These are phyloP conservation scores for Leptatherina wallacei DNA, from an alignment of 2,797 vertebrate genomes.

Conservation along the genomic window DNA sequence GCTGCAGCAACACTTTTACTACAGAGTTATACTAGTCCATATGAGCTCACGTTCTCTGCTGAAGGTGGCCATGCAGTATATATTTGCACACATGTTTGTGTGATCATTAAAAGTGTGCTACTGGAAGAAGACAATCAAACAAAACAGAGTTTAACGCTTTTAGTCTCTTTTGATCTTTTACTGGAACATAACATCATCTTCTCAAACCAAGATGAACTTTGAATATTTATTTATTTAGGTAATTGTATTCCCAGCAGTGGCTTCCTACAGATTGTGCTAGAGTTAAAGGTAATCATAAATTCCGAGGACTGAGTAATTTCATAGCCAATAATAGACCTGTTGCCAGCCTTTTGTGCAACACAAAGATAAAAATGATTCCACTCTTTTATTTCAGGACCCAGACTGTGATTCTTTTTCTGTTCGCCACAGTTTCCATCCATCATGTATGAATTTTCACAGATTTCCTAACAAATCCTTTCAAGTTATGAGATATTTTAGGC, in stretches of 20 bases:
- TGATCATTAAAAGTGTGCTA: conserved; percentile 16
- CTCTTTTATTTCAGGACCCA: neutral
- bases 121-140: conserved; percentile 31
- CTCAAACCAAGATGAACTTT: conserved; percentile 31
- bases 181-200: conserved; percentile 40
- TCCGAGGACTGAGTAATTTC: conserved; percentile 14
- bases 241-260: neutral
- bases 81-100: neutral
- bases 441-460: neutral
- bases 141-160: conserved; percentile 34
- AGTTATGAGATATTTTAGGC: neutral
- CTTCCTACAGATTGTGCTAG: conserved; percentile 15
- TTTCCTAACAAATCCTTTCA: neutral
- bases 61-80: conserved; percentile 11
- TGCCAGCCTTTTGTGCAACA: conserved; percentile 7
- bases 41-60: conserved; percentile 46
- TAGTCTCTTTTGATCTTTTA: conserved; percentile 47
- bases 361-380: neutral
- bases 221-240: conserved; percentile 18
- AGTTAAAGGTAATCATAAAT: conserved; percentile 22
- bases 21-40: conserved; percentile 6
- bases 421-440: conserved; percentile 3
- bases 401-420: neutral
- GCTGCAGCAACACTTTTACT: conserved; percentile 39
- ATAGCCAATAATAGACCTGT: conserved; percentile 13